Evolutionary conservation across 2,888 invertebrate species (phyloP).

Genomic region (Cloeon dipterum): DNA sequence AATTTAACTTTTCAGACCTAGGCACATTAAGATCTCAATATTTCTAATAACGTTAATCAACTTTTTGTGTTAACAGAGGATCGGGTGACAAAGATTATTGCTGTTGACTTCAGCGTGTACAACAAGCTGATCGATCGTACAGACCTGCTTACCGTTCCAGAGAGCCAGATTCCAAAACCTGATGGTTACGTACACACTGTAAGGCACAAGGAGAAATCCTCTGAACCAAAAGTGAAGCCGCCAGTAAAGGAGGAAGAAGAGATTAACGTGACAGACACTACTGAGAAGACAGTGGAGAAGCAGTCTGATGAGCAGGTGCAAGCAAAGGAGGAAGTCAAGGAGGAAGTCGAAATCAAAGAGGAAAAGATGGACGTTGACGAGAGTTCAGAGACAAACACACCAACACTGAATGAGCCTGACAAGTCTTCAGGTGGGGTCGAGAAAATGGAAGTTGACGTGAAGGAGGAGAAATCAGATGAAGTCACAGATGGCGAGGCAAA

Average conservation of each 20-base stretch:
- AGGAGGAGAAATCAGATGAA: slow-evolving; percentile 4
- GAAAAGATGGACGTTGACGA: slow-evolving; percentile 4
- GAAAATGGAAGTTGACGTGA: slow-evolving; percentile 10
- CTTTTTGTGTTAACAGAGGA: slow-evolving; percentile 22
- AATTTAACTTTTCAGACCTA: not conserved
- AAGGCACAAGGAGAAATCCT: slow-evolving; percentile 17
- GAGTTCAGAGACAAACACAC: not conserved
- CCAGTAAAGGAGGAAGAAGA: slow-evolving; percentile 1
- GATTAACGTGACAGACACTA: not conserved
- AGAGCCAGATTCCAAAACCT: not conserved
- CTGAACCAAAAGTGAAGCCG: slow-evolving; percentile 10
- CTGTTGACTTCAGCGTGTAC: slow-evolving; percentile 58
- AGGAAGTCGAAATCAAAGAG: slow-evolving; percentile 14
- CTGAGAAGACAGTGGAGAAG: not conserved
- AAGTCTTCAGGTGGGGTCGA: slow-evolving; percentile 7
- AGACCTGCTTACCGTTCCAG: not conserved
- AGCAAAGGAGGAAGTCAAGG: slow-evolving; percentile 12
- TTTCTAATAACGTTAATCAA: not conserved
- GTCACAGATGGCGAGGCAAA: slow-evolving; percentile 12
- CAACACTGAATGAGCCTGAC: too few species aligned
- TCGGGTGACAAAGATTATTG: slow-evolving; percentile 43
- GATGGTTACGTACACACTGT: not conserved
- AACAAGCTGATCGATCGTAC: slow-evolving; percentile 15
- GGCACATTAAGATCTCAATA: not conserved
- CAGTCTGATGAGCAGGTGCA: too few species aligned